Evolutionary conservation across 1,140 invertebrate species (phyloP), one percentile per base, ranked within the genome.

Genomic region (Lucilia sericata): DNA sequence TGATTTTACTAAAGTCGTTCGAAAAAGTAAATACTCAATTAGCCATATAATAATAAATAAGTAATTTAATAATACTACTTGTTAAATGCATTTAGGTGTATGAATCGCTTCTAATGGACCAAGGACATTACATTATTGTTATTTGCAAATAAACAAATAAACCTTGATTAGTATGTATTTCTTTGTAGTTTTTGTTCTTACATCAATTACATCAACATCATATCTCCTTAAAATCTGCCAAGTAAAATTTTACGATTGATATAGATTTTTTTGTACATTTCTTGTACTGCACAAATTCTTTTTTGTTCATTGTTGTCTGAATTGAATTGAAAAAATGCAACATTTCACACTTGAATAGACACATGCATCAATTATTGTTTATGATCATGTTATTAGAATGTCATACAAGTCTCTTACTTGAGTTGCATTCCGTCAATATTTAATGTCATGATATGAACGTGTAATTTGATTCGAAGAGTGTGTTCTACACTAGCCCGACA

Each of bases 291-390:
- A n/a, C 14, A 17, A 3, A n/a, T 60, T 17, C 2, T 60, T 60
- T 60, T 17, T n/a, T 17, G 14, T 60, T 60, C 2, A n/a, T 60
- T 60, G 55, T 17, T 60, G 13, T 17, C 55, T 60, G 55, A 60
- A 60, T 60, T 60, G 55, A 3, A 14, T 60, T 17, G 14, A 17
- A 60, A 60, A 60, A 60, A 60, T 60, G 55, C 55, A 60, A 60
- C 55, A 60, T 60, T 60, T 60, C 55, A 60, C 55, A 60, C 55
- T 60, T 60, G 55, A 60, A 60, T 60, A 60, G 55, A 60, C 55
- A n/a, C 55, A 60, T 60, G 55, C 55, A 60, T 60, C 55, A 60
- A 60, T 60, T 60, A 60, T 60, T 60, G 55, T 60, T 60, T 60
- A 60, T 60, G 55, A 60, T 60, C 55, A 60, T 60, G 55, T 60